Evolutionary conservation across 92 coral and sea anemone species (phyloP).

Genomic region (Chrysogorgia sp.): DNA sequence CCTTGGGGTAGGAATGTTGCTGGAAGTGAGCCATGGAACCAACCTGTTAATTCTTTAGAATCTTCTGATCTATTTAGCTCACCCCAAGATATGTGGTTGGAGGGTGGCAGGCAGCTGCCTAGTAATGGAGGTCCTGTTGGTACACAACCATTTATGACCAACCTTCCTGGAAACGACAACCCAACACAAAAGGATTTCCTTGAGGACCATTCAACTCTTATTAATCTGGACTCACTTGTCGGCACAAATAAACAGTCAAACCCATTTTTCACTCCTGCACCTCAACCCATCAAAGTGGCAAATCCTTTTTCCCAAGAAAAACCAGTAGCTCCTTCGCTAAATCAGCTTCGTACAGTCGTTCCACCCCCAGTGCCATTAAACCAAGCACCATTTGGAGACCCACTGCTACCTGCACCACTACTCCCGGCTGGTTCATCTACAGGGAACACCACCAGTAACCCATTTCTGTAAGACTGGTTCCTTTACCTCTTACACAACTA

Average conservation of each 20-base stretch:
- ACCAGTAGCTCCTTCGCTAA: slow-evolving; percentile 92
- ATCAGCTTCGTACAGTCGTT: slow-evolving; percentile 79
- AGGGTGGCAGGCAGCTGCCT: slow-evolving; percentile 3
- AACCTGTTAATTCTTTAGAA: slow-evolving; percentile 50
- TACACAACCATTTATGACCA: slow-evolving; percentile 49
- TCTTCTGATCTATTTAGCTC: slow-evolving; percentile 25
- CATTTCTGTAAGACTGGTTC: slow-evolving; percentile 14
- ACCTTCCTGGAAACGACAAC: slow-evolving; percentile 33
- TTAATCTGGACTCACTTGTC: slow-evolving; percentile 79
- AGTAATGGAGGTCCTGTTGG: slow-evolving; percentile 16
- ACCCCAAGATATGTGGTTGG: slow-evolving; percentile 21
- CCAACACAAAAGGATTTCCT: slow-evolving; percentile 63
- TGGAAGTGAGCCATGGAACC: slow-evolving; percentile 63
- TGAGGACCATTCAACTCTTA: slow-evolving; percentile 75
- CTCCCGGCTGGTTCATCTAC: slow-evolving; percentile 72
- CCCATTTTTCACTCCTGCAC: slow-evolving; percentile 76
- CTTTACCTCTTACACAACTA: no score
- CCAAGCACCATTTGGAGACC: slow-evolving; percentile 66
- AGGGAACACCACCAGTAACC: slow-evolving; percentile 43
- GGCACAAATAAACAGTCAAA: slow-evolving; percentile 73
- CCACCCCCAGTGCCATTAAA: slow-evolving; percentile 44
- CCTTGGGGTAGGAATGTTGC: slow-evolving; percentile 73
- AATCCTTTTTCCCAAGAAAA: slow-evolving; percentile 94
- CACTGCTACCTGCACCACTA: slow-evolving; percentile 89
- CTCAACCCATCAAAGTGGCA: slow-evolving; percentile 68